Evolutionary conservation across 2,797 vertebrate genomes (phyloP).

Genomic region (Chrosomus eos): DNA sequence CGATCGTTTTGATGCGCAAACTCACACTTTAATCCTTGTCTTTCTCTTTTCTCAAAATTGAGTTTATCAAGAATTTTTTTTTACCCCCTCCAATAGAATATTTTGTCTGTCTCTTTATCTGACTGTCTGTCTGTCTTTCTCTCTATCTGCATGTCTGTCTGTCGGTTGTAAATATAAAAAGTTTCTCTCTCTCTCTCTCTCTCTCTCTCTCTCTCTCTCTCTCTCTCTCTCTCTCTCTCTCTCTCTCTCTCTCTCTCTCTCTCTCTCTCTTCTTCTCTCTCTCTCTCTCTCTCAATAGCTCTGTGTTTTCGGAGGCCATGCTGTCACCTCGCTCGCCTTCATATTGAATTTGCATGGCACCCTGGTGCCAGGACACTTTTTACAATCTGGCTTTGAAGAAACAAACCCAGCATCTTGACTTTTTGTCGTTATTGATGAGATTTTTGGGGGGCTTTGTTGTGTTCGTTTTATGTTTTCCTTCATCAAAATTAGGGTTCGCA

Average conservation of each 20-base stretch:
- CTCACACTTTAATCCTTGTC: not conserved
- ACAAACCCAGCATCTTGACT: constrained; percentile 58
- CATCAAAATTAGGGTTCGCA: constrained; percentile 68
- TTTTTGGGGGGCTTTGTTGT: constrained; percentile 60
- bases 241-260: too few species aligned
- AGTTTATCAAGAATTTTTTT: not conserved
- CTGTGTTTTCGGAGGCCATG: constrained; percentile 14
- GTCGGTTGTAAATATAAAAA: too few species aligned
- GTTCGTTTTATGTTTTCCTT: constrained; percentile 57
- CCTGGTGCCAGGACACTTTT: constrained; percentile 28
- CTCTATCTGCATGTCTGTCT: too few species aligned
- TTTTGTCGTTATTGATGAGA: constrained; percentile 69
- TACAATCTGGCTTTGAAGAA: constrained; percentile 53
- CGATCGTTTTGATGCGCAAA: not conserved
- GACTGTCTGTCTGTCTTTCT: too few species aligned
- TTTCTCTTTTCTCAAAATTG: not conserved
- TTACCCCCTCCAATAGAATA: not conserved
- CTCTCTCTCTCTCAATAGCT: constrained; percentile 8
- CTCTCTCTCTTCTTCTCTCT: not conserved
- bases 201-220: too few species aligned
- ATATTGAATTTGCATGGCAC: constrained; percentile 53
- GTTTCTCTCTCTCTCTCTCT: not conserved
- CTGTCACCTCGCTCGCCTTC: constrained; percentile 29
- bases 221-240: too few species aligned
- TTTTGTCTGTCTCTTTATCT: too few species aligned